Evolutionary conservation across 2,888 invertebrate genomes (phyloP), one percentile per base, ranked within the genome.

Genomic region (Eucera pruinosa): DNA sequence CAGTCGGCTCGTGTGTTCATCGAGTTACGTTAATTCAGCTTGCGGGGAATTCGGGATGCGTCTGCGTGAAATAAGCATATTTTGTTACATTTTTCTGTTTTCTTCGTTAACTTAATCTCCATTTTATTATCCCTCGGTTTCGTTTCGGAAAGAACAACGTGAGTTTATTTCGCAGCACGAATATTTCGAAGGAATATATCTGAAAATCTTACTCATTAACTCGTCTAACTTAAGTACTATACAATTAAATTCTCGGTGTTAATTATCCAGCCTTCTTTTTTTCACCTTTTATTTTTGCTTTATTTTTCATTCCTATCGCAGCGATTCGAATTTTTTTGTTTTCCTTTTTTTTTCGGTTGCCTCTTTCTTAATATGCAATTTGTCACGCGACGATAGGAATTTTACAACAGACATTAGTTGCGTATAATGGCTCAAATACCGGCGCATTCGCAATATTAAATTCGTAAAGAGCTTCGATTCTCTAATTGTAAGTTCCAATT

Each of bases 391-490:
- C 43, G 33, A 62, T 41, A 55, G 39, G 25, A 39, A 72, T 23
- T 45, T 50, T 39, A 25, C 55, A 48, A 33, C 30, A 48, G 9
- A 50, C 30, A 33, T 36, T n/a, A 13, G 20, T 48, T 23, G 33
- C n/a, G 15, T 36, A 18, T 27, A 70, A 66, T 50, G 61, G 75
- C 66, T 84, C 57, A 83, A 88, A 87, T 84, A 77, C 81, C 82
- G 77, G 83, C 77, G 83, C 81, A 86, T 81, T 84, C 77, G 67
- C 82, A 86, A 86, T 85, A 87, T 80, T 80, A 85, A 78, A 83
- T 87, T 86, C 77, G 52, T 73, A 64, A 47, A n/a, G 18, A 47
- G 20, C 13, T 47, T 33, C 23, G 18, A 55, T 39, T 18, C 2
- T 39, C n/a, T 55, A 6, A 61, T 50, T 52, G 68, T 62, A 69